Conservation (phyloP, 2,113 vertebrate genomes). For the Elgaria multicarinata region DNA sequence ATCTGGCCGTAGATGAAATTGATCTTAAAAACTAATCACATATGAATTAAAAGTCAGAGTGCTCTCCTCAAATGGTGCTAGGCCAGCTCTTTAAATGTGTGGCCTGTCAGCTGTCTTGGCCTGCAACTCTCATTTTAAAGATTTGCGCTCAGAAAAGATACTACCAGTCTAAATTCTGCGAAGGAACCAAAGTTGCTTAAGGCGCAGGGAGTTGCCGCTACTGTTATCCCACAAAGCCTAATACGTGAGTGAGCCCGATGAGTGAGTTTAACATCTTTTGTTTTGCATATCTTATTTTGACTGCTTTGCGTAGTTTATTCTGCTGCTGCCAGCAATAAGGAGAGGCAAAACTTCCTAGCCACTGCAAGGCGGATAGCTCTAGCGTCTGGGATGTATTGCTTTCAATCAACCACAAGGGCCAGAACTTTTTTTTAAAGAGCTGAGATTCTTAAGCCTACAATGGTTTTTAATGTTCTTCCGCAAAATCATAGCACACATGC, state of each 20-base stretch:
- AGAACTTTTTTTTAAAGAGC: background rate
- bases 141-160: background rate
- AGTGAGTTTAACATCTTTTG: background rate
- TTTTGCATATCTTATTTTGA: background rate
- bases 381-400: background rate
- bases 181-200: background rate
- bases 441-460: background rate
- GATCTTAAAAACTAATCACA: background rate
- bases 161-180: background rate
- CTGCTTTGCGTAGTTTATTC: background rate
- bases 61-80: background rate
- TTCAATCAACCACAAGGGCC: background rate
- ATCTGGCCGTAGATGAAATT: background rate
- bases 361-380: background rate
- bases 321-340: background rate
- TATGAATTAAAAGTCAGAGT: background rate
- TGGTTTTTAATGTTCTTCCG: background rate
- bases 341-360: background rate
- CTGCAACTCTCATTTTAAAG: too few relatives aligned
- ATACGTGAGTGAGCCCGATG: background rate
- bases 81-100: background rate
- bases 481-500: background rate
- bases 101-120: too few relatives aligned
- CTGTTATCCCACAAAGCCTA: background rate
- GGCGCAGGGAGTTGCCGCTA: background rate